These are phyloP conservation scores for Sinelater perroti DNA, from an alignment of 2,888 invertebrate genomes.

Conservation along the genomic window DNA sequence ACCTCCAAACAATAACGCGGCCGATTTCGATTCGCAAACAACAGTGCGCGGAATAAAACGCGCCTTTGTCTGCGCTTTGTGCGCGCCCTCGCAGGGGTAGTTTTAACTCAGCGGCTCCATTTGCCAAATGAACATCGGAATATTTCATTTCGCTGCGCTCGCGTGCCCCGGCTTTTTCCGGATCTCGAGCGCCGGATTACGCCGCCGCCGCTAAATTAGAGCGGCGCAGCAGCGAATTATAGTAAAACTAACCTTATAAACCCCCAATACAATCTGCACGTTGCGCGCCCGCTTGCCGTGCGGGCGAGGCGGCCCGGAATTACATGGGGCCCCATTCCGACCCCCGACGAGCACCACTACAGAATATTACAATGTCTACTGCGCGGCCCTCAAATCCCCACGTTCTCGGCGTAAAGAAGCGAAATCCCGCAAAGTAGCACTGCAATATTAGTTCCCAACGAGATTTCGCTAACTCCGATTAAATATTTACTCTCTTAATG, in stretches of 20 bases:
- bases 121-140: conserved; percentile 41
- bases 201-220: conserved; percentile 13
- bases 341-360: conserved; percentile 28
- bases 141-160: conserved; percentile 34
- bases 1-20: conserved; percentile 21
- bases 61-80: conserved; percentile 26
- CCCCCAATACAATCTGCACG: conserved; percentile 20
- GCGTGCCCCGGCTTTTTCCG: conserved; percentile 23
- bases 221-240: conserved; percentile 14
- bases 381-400: conserved; percentile 3
- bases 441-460: conserved; percentile 24
- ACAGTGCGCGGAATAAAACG: conserved; percentile 16
- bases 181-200: conserved; percentile 15
- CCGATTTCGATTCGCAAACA: conserved; percentile 23
- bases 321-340: conserved; percentile 12
- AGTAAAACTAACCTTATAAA: conserved; percentile 19
- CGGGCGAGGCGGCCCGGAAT: conserved; percentile 16
- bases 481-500: conserved; percentile 27
- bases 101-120: conserved; percentile 34
- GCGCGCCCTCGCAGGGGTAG: conserved; percentile 19
- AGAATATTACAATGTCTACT: conserved; percentile 26
- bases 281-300: conserved; percentile 5
- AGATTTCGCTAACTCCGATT: conserved; percentile 27
- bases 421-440: conserved; percentile 26
- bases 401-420: conserved; percentile 21